Percentiles rank a stretch among this genome's conserved stretches.
Conservation (phyloP, 2,113 vertebrate genomes). For the Scartelaos histophorus region DNA sequence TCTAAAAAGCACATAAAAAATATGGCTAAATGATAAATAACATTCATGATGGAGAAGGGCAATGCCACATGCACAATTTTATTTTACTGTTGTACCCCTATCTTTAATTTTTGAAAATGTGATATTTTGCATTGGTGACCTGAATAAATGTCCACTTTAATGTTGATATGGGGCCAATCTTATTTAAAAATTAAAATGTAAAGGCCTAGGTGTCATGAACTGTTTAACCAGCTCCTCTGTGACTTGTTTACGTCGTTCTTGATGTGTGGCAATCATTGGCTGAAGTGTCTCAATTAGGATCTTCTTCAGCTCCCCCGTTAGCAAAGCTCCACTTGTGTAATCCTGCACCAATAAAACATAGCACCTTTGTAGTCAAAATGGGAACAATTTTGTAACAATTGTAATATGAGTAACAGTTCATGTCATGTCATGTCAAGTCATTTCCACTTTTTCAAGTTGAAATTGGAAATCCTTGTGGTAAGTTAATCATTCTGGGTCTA, state of each 20-base stretch:
- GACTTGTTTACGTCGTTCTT: constrained; percentile 87
- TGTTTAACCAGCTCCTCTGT: constrained; percentile 85
- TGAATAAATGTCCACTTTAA: not conserved
- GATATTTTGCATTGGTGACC: not conserved
- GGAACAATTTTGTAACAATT: not conserved
- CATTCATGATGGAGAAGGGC: not conserved
- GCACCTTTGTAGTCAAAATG: not conserved
- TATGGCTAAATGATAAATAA: constrained; percentile 15
- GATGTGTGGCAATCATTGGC: constrained; percentile 88
- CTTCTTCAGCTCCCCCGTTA: constrained; percentile 96
- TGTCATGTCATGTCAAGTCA: no score
- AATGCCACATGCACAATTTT: constrained; percentile 13
- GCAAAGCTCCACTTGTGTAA: constrained; percentile 87
- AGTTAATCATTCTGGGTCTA: no score
- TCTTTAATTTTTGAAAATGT: not conserved
- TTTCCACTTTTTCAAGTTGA: no score
- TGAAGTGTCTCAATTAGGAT: constrained; percentile 89
- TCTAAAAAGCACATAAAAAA: constrained; percentile 10
- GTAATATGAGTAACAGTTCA: not conserved
- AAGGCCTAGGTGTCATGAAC: constrained; percentile 92
- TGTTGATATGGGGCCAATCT: not conserved
- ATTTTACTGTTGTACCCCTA: constrained; percentile 1
- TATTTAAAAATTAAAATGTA: constrained; percentile 83
- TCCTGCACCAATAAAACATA: constrained; percentile 75
- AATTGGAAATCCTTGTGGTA: no score